Percentiles rank a stretch among this genome's conserved stretches.
Evolutionary conservation across 2,113 vertebrate species (phyloP).

Genomic region (Tyto alba): DNA sequence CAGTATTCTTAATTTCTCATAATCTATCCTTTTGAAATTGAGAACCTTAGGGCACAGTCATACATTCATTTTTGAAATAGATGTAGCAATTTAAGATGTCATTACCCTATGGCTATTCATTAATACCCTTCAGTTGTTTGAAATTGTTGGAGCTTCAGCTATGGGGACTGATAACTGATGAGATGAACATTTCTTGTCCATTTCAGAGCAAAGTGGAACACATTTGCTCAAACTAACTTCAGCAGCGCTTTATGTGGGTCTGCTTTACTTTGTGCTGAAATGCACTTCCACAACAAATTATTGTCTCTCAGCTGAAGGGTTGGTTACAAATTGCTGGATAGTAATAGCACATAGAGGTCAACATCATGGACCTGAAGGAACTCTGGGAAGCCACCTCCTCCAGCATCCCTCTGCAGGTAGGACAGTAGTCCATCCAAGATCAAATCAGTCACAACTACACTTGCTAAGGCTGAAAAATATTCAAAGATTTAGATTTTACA

Average conservation of each 20-base stretch:
- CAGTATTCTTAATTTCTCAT: conserved; percentile 44
- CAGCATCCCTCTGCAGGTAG: background rate
- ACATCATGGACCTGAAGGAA: background rate
- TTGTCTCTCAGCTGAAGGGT: background rate
- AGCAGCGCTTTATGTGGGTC: background rate
- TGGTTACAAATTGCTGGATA: background rate
- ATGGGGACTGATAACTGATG: background rate
- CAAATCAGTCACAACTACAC: background rate
- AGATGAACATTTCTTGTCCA: background rate
- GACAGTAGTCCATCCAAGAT: accelerated
- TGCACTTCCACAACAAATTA: background rate
- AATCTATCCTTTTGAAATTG: conserved; percentile 42
- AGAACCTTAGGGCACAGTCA: conserved; percentile 31
- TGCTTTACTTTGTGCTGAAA: background rate
- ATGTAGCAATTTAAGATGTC: conserved; percentile 39
- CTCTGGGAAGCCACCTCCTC: background rate
- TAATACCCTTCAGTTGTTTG: conserved; percentile 13
- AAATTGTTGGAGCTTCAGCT: background rate
- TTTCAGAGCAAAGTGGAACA: background rate
- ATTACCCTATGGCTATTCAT: conserved; percentile 27
- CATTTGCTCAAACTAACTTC: background rate
- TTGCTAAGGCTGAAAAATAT: background rate
- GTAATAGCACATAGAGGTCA: background rate
- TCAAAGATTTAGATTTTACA: background rate
- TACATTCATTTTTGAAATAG: conserved; percentile 30